phyloP scores from a whole-genome alignment of 35 echinoderm and acorn worm genomes.

The Ophiothrix spiculata region DNA sequence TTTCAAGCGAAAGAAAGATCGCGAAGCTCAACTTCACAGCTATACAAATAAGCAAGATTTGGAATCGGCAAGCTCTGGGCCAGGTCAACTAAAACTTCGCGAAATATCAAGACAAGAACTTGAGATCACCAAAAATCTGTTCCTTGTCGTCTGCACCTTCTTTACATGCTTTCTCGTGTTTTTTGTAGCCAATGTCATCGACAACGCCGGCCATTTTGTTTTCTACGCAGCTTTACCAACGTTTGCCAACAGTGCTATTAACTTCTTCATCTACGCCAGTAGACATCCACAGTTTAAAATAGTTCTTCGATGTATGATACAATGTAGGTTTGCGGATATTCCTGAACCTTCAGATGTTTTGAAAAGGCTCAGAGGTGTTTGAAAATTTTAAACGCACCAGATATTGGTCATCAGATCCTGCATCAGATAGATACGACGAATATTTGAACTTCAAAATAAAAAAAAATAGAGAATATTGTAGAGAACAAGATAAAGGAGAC shows the following conservation, averaged over 20 bases:
- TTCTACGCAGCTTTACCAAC: neutral
- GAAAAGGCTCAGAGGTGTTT: too few species aligned
- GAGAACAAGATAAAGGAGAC: too few species aligned
- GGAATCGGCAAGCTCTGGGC: too few species aligned
- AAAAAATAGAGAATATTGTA: too few species aligned
- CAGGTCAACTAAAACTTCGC: too few species aligned
- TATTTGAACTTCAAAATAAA: too few species aligned
- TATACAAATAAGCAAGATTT: too few species aligned
- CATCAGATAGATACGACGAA: too few species aligned
- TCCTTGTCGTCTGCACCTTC: neutral
- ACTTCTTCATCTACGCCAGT: neutral
- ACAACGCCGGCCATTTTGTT: neutral
- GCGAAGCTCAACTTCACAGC: too few species aligned
- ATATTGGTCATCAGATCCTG: too few species aligned
- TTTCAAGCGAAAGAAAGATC: too few species aligned
- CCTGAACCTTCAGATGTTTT: neutral
- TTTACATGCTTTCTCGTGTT: neutral
- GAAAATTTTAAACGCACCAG: too few species aligned
- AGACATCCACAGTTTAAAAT: neutral
- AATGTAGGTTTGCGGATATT: neutral
- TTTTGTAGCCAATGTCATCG: neutral
- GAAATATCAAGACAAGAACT: neutral
- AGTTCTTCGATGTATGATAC: neutral
- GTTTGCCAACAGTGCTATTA: neutral
- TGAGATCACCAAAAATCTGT: neutral